Percentiles rank a stretch among this genome's conserved stretches.
These are phyloP conservation scores for Oxycera nigricornis DNA, from an alignment of 2,888 invertebrate genomes.

Conservation along the genomic window DNA sequence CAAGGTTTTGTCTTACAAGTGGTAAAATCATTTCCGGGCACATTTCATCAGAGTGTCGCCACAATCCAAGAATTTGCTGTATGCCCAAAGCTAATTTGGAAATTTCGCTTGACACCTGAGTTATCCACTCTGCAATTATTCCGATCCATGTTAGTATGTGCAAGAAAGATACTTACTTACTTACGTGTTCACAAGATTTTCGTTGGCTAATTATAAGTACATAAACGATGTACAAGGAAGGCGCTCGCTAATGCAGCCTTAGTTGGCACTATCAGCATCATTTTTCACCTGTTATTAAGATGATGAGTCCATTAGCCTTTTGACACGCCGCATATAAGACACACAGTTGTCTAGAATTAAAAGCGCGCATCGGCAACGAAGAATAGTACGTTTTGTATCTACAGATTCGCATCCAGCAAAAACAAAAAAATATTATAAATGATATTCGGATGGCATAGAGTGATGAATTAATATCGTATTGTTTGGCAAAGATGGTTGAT, in stretches of 20 bases:
- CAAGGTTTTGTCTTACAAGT: no score
- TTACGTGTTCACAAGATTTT: neutral
- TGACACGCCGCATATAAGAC: neutral
- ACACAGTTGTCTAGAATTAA: no score
- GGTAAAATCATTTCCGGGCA: no score
- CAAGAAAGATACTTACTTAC: neutral
- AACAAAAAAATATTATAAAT: neutral
- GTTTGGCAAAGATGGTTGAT: neutral
- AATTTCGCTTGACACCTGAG: neutral
- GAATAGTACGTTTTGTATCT: no score
- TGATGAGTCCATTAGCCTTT: slow-evolving; percentile 10
- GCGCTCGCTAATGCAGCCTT: neutral
- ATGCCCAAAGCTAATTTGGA: neutral
- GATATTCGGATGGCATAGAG: slow-evolving; percentile 9
- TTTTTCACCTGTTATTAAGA: neutral
- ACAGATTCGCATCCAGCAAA: no score
- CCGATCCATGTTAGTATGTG: neutral
- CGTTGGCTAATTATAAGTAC: neutral
- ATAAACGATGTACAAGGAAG: neutral
- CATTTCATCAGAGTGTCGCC: no score
- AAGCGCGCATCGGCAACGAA: neutral
- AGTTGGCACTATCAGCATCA: neutral
- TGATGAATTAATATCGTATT: slow-evolving; percentile 14
- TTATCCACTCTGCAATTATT: neutral
- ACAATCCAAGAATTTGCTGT: no score